phyloP scores from a whole-genome alignment of 2,888 invertebrate species.

The Drepana falcataria region DNA sequence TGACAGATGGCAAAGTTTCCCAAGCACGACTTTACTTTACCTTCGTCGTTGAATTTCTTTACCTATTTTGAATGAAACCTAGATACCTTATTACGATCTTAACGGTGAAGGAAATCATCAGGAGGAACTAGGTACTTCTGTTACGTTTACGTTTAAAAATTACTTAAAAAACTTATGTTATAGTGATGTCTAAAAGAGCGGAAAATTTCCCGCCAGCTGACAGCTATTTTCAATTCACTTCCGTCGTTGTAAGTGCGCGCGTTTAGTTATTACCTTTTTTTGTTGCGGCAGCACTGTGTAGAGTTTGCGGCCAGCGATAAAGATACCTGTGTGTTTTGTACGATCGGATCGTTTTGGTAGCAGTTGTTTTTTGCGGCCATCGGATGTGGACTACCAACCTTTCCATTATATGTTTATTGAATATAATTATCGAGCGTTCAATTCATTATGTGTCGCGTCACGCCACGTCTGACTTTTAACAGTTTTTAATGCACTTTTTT shows the following conservation, averaged over 20 bases:
- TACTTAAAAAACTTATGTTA: too few species aligned
- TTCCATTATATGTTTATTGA: slow-evolving; percentile 39
- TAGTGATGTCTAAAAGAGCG: too few species aligned
- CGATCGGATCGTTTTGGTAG: slow-evolving; percentile 26
- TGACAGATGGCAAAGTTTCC: too few species aligned
- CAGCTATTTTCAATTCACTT: slow-evolving; percentile 21
- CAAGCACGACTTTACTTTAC: too few species aligned
- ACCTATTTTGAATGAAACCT: too few species aligned
- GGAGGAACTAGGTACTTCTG: too few species aligned
- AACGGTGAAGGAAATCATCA: too few species aligned
- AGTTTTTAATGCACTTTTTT: slow-evolving; percentile 4
- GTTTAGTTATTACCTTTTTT: slow-evolving; percentile 31
- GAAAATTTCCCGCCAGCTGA: slow-evolving; percentile 3
- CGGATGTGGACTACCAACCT: slow-evolving; percentile 15
- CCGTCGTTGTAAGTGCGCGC: slow-evolving; percentile 18
- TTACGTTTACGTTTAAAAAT: too few species aligned
- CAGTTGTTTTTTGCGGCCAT: slow-evolving; percentile 13
- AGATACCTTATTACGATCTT: too few species aligned
- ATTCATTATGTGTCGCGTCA: slow-evolving; percentile 16
- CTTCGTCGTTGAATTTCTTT: too few species aligned
- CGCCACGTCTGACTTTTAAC: slow-evolving; percentile 3
- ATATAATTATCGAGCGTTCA: slow-evolving; percentile 34
- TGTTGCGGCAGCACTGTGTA: slow-evolving; percentile 28
- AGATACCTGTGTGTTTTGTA: slow-evolving; percentile 31
- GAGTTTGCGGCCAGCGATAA: slow-evolving; percentile 33